These are phyloP conservation scores for Solen grandis DNA, from an alignment of 1,140 invertebrate species.

Conservation along the genomic window DNA sequence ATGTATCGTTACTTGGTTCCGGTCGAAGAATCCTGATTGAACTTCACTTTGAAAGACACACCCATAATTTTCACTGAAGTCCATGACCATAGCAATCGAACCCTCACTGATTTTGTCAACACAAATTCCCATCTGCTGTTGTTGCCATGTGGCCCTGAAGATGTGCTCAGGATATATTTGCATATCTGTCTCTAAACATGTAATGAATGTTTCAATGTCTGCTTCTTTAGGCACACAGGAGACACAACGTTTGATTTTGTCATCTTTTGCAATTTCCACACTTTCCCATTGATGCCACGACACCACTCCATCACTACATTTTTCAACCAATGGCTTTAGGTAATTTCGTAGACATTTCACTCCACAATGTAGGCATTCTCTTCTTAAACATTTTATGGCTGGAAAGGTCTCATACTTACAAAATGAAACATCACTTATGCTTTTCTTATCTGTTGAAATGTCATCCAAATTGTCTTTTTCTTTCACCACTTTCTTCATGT, in stretches of 20 bases:
- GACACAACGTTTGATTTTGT: slow-evolving; percentile 38
- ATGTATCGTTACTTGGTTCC: slow-evolving; percentile 56
- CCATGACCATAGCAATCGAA: slow-evolving; percentile 24
- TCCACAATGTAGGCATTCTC: slow-evolving; percentile 33
- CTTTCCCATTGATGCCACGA: slow-evolving; percentile 48
- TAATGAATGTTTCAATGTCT: slow-evolving; percentile 20
- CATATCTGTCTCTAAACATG: slow-evolving; percentile 10
- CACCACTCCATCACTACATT: slow-evolving; percentile 25
- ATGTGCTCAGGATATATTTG: slow-evolving; percentile 25
- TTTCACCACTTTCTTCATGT: not conserved
- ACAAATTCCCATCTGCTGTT: slow-evolving; percentile 33
- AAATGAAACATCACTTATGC: slow-evolving; percentile 13
- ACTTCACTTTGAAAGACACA: slow-evolving; percentile 55
- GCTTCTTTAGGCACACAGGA: slow-evolving; percentile 43
- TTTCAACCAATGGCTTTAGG: slow-evolving; percentile 20
- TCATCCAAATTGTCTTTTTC: not conserved
- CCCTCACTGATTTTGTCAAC: slow-evolving; percentile 3
- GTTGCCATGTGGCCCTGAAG: slow-evolving; percentile 45
- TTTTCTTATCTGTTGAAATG: slow-evolving; percentile 18
- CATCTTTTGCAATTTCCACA: slow-evolving; percentile 42
- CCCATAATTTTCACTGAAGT: slow-evolving; percentile 53
- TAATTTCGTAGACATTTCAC: slow-evolving; percentile 14
- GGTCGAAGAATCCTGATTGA: slow-evolving; percentile 44
- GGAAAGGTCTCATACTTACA: slow-evolving; percentile 32
- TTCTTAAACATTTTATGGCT: slow-evolving; percentile 29